These are phyloP conservation scores for Riparia riparia DNA, from an alignment of 2,113 vertebrate species.

Conservation along the genomic window DNA sequence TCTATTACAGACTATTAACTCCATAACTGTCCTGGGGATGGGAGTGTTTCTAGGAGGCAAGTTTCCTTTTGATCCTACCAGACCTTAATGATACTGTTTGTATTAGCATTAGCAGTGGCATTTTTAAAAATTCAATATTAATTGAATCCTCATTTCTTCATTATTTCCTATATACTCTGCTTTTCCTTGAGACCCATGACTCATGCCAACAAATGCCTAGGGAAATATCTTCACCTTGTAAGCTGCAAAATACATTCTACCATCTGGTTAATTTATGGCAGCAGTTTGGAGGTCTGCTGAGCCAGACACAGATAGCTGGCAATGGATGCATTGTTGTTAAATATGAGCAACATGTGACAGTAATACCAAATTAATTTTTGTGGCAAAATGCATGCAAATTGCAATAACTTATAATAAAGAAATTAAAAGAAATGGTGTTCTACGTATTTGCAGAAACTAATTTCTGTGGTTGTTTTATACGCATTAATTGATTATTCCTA, in stretches of 20 bases:
- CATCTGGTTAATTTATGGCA: neutral
- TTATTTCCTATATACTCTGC: neutral
- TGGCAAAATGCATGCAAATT: neutral
- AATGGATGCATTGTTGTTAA: neutral
- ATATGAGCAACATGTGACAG: neutral
- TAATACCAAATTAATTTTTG: slow-evolving; percentile 17
- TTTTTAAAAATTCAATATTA: neutral
- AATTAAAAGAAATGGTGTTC: neutral
- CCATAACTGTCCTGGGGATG: neutral
- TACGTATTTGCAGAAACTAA: neutral
- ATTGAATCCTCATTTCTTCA: neutral
- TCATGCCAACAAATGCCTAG: neutral
- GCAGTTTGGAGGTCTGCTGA: neutral
- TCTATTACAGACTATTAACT: slow-evolving; percentile 35
- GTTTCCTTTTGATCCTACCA: slow-evolving; percentile 9
- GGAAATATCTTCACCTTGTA: neutral
- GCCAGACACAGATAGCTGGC: neutral
- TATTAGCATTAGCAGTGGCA: neutral
- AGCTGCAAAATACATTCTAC: neutral
- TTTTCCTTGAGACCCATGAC: neutral
- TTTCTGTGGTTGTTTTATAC: neutral
- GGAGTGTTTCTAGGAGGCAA: neutral
- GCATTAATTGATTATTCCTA: neutral
- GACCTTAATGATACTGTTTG: neutral
- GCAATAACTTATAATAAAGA: neutral